Evolutionary conservation across 2,888 invertebrate genomes (phyloP).

Genomic region (Lasioglossum malachurum): DNA sequence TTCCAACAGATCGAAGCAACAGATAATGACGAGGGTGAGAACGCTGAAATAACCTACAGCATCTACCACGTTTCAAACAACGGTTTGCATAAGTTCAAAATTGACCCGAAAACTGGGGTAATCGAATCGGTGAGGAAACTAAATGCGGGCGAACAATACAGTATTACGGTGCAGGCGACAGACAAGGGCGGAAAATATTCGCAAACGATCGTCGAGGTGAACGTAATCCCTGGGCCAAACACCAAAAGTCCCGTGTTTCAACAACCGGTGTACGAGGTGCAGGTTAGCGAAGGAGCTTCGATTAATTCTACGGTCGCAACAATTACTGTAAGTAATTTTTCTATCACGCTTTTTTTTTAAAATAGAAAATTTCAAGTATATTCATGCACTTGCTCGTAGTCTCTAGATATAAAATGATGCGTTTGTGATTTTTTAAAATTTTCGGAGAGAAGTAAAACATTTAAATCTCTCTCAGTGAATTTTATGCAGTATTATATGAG

Average conservation of each 20-base stretch:
- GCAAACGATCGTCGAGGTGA: conserved; percentile 94
- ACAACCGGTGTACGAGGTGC: conserved; percentile 93
- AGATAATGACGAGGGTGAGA: conserved; percentile 94
- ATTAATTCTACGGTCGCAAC: conserved; percentile 94
- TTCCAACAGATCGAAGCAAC: conserved; percentile 89
- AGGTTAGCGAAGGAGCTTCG: conserved; percentile 95
- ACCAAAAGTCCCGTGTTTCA: conserved; percentile 93
- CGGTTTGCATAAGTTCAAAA: conserved; percentile 93
- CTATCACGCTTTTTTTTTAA: neutral
- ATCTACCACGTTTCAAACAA: conserved; percentile 97
- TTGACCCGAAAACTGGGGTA: conserved; percentile 92
- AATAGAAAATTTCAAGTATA: neutral
- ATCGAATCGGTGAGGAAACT: conserved; percentile 93
- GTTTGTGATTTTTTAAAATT: neutral
- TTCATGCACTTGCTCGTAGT: neutral
- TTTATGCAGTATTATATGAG: neutral
- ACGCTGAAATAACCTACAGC: conserved; percentile 92
- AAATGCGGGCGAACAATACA: conserved; percentile 95
- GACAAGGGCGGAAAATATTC: conserved; percentile 93
- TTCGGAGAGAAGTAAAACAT: neutral
- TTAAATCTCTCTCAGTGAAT: neutral
- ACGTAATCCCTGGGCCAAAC: conserved; percentile 93
- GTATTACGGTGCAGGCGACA: conserved; percentile 93
- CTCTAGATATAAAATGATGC: neutral
- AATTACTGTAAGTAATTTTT: conserved; percentile 87